A percentile compares a stretch with the other conserved stretches of the same genome.
Evolutionary conservation across 2,888 invertebrate species (phyloP).

Genomic region (Eurytoma adleriae): DNA sequence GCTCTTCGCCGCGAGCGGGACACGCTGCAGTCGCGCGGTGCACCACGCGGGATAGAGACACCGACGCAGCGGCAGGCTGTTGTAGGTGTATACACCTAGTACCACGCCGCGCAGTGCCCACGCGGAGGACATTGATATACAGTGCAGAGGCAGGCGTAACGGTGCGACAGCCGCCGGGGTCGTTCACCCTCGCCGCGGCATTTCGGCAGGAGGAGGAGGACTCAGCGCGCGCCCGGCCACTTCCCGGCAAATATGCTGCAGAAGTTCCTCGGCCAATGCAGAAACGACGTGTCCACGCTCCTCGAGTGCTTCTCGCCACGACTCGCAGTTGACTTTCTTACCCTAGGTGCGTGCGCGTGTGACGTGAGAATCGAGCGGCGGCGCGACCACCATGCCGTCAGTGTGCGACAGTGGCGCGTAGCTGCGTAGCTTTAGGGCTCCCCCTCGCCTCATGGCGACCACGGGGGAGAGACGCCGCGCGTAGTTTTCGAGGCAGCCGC

Average conservation of each 20-base stretch:
- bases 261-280: slow-evolving; percentile 25
- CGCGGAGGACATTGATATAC: too few species aligned
- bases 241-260: slow-evolving; percentile 31
- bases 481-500: background rate
- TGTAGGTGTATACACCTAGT: too few species aligned
- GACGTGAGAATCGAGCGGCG: too few species aligned
- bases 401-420: too few species aligned
- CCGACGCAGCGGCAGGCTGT: background rate
- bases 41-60: background rate
- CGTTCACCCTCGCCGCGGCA: too few species aligned
- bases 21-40: background rate
- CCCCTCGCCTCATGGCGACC: background rate
- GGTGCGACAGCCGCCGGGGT: too few species aligned
- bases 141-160: too few species aligned
- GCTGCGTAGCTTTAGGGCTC: too few species aligned
- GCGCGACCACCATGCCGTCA: too few species aligned
- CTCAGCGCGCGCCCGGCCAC: background rate
- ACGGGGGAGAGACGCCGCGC: slow-evolving; percentile 7
- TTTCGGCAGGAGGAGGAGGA: too few species aligned
- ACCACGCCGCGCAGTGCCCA: too few species aligned
- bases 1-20: too few species aligned
- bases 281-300: slow-evolving; percentile 15
- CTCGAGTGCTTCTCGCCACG: slow-evolving; percentile 46
- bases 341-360: background rate
- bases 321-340: slow-evolving; percentile 45